phyloP scores from a whole-genome alignment of 1,140 invertebrate genomes.

The Caerostris darwini region DNA sequence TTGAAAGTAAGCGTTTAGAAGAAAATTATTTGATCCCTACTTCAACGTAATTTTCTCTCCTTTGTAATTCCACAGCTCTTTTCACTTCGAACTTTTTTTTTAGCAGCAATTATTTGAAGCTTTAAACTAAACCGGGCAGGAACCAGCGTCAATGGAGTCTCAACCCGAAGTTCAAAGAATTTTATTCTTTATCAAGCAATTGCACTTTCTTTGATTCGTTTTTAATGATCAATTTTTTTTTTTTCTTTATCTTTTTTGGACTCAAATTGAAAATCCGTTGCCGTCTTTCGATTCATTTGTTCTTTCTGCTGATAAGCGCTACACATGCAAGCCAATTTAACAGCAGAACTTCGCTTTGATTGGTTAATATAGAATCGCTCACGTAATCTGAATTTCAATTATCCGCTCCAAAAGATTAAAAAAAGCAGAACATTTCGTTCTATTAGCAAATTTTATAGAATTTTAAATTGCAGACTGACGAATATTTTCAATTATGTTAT shows the following conservation, averaged over 20 bases:
- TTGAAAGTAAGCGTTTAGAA: constrained; percentile 74
- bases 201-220: constrained; percentile 51
- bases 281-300: neutral
- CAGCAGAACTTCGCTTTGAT: neutral
- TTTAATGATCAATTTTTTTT: constrained; percentile 29
- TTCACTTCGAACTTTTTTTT: constrained; percentile 34
- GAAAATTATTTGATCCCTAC: constrained; percentile 77
- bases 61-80: constrained; percentile 58
- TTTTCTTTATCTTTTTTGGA: constrained; percentile 1
- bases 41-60: constrained; percentile 72
- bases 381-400: constrained; percentile 3
- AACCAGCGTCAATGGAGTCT: constrained; percentile 46
- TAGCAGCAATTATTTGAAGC: constrained; percentile 75
- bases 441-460: neutral
- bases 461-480: neutral
- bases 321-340: constrained; percentile 23
- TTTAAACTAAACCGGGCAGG: constrained; percentile 57
- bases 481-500: neutral
- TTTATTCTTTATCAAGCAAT: constrained; percentile 41
- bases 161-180: constrained; percentile 42
- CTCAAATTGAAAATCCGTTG: constrained; percentile 28
- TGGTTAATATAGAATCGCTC: neutral
- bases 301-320: neutral
- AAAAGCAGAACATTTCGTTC: neutral
- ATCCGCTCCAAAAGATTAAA: neutral